Base-by-base conservation (phyloP, 1,140 invertebrate genomes). In the Ridgeia piscesae region DNA sequence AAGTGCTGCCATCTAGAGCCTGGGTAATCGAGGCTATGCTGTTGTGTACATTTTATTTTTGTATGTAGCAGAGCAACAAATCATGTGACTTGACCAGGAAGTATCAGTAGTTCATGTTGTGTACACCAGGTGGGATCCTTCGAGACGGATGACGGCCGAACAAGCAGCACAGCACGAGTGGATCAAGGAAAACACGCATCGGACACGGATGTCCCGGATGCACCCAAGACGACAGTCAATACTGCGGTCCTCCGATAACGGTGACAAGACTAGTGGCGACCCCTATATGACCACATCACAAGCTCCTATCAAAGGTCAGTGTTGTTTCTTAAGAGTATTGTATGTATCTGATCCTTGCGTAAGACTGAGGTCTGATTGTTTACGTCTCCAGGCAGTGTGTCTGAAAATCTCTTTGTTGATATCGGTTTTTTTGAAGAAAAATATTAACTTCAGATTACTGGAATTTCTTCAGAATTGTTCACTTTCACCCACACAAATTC, bases 91-190 rank as follows among this genome's bases (percentile, higher is more conserved):
- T 77, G 17, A 21, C 58, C 58, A 8, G 17, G 17, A 77, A 21
- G 58, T 77, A 21, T 17, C 58, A 77, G 2, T 77, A 77, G 58
- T 77, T 77, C 58, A 9, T 77, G 8, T 77, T 21, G 58, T 77
- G 58, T 77, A 9, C 58, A 77, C 17, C 89, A 95, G 95, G 91
- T 96, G 95, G 95, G 95, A 96, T 93, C 95, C 95, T 11, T 92
- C 92, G 77, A 93, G 94, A 77, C 93, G 96, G 91, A 93, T 96
- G 94, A 96, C 95, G 14, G 95, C 96, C 1, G 95, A 95, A 35
- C 95, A 96, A 91, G 96, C 95, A 0, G 92, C 95, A n/a, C 94
- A 95, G 89, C 96, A 96, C 93, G 94, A 95, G 34, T 96, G 96
- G 96, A 95, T 96, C 34, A 94, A 95, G 48, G 95, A 95, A 91